Conservation (phyloP, 1,140 invertebrate species). For the Bradynema listronoti region DNA sequence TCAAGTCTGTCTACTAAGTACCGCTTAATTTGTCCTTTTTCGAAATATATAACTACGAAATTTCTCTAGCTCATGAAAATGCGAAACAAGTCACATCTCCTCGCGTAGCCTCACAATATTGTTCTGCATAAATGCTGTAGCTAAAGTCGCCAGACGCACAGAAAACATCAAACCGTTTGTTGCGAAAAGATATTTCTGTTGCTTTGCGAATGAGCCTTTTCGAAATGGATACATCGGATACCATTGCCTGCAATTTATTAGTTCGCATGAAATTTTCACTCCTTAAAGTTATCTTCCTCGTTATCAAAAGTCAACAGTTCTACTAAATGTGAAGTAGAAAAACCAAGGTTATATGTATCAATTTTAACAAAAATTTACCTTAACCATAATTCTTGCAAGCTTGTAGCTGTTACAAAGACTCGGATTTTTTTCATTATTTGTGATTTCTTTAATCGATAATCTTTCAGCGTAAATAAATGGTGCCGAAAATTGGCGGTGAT, state of each 20-base stretch:
- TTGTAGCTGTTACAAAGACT: constrained; percentile 26
- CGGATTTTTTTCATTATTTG: background rate
- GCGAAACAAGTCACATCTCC: constrained; percentile 42
- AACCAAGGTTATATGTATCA: background rate
- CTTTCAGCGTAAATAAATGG: too few relatives aligned
- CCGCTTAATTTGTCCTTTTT: too few relatives aligned
- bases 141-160: constrained; percentile 40
- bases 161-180: constrained; percentile 33
- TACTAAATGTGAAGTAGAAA: background rate
- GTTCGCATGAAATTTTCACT: too few relatives aligned
- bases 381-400: constrained; percentile 15
- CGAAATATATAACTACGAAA: too few relatives aligned
- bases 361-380: too few relatives aligned
- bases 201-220: constrained; percentile 35
- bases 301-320: background rate
- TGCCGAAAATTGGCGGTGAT: background rate
- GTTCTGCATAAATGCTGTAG: constrained; percentile 32
- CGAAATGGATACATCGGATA: constrained; percentile 38
- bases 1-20: too few relatives aligned
- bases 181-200: constrained; percentile 31
- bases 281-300: background rate
- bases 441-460: too few relatives aligned
- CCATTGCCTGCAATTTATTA: constrained; percentile 27
- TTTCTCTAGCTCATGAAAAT: constrained; percentile 17
- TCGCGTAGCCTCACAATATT: constrained; percentile 41